These are phyloP conservation scores for Macrotrachela quadricornifera DNA, from an alignment of 1,140 invertebrate species.

Conservation along the genomic window DNA sequence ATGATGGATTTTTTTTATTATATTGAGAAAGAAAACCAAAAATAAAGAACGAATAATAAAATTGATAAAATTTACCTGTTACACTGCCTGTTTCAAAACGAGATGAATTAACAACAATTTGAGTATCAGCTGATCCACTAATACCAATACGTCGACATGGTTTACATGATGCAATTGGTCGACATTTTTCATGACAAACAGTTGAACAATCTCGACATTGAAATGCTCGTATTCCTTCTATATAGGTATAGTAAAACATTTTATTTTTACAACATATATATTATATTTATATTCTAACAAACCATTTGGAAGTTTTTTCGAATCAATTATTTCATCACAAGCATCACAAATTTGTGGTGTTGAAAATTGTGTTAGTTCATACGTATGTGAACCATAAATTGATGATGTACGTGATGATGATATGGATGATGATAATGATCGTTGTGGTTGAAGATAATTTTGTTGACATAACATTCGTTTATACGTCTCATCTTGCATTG, in stretches of 20 bases:
- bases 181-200: constrained; percentile 1
- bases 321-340: not conserved
- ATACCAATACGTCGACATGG: not conserved
- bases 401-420: too few species aligned
- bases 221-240: not conserved
- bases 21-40: not conserved
- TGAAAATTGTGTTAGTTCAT: not conserved
- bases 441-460: too few species aligned
- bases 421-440: too few species aligned
- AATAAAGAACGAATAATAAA: not conserved
- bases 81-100: not conserved
- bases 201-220: constrained; percentile 1
- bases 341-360: constrained; percentile 1
- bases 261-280: not conserved
- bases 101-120: not conserved
- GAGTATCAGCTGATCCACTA: not conserved
- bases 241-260: not conserved
- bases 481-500: too few species aligned
- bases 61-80: not conserved
- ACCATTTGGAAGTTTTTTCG: not conserved
- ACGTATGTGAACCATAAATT: constrained; percentile 1
- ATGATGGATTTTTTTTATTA: not conserved
- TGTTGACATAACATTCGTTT: too few species aligned
- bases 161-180: not conserved
- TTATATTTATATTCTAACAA: not conserved